These are phyloP conservation scores for Polydrusus pterygomalis DNA, from an alignment of 2,888 invertebrate species.

Conservation along the genomic window DNA sequence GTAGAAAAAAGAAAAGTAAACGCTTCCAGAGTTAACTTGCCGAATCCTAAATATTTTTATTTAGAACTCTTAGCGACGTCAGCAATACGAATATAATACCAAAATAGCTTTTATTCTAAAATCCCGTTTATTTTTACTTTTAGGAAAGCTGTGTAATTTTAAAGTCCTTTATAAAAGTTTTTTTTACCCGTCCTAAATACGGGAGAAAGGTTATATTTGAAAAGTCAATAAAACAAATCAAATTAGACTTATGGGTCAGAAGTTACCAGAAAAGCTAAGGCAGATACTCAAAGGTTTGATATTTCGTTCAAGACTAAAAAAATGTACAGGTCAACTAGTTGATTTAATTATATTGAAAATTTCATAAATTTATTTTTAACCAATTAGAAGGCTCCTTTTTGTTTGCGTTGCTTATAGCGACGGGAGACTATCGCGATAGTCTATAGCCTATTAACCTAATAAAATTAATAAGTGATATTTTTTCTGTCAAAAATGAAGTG, in stretches of 20 bases:
- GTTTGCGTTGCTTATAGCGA: no score
- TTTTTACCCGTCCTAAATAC: slow-evolving; percentile 2
- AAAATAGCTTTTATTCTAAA: not conserved
- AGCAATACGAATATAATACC: not conserved
- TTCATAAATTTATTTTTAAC: no score
- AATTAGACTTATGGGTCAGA: not conserved
- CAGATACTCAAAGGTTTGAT: not conserved
- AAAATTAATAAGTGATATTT: no score
- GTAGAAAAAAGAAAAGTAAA: slow-evolving; percentile 8
- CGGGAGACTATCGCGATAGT: no score
- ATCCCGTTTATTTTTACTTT: not conserved
- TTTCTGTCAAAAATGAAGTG: no score
- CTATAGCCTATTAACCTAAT: no score
- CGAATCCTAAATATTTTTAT: slow-evolving; percentile 5
- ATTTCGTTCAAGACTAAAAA: not conserved
- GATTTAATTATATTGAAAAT: no score
- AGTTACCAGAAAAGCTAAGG: not conserved
- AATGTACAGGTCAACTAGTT: no score
- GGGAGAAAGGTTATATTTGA: not conserved
- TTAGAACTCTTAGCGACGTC: not conserved
- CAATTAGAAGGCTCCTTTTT: no score
- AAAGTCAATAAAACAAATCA: slow-evolving; percentile 10
- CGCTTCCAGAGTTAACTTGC: not conserved
- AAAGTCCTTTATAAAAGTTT: not conserved
- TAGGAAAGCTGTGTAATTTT: slow-evolving; percentile 2